These are phyloP conservation scores for Megaleporinus macrocephalus DNA, from an alignment of 2,113 vertebrate genomes.

Conservation along the genomic window DNA sequence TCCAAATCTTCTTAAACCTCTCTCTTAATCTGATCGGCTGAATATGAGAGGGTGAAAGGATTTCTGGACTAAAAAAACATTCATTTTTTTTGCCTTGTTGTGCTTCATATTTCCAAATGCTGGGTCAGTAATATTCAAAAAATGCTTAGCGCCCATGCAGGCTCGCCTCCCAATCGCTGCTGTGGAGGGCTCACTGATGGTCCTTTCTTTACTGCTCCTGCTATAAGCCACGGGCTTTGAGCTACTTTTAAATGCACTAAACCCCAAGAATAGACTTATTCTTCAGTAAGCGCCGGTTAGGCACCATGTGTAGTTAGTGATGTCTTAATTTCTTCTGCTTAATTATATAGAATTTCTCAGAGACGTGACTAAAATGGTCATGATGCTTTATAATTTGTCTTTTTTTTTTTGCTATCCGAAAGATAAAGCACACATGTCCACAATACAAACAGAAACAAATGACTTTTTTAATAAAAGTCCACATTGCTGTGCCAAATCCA, in stretches of 20 bases:
- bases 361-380: slow-evolving; percentile 10
- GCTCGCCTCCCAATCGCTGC: slow-evolving; percentile 23
- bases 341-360: slow-evolving; percentile 41
- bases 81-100: slow-evolving; percentile 90
- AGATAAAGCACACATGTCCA: background rate
- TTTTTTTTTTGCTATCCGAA: background rate
- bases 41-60: slow-evolving; percentile 99
- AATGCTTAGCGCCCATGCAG: slow-evolving; percentile 78
- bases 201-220: slow-evolving; percentile 41
- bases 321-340: slow-evolving; percentile 13
- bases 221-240: slow-evolving; percentile 40
- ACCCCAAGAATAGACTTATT: slow-evolving; percentile 36
- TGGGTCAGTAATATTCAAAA: slow-evolving; percentile 99
- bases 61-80: slow-evolving; percentile 95
- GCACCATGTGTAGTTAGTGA: slow-evolving; percentile 22
- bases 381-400: background rate
- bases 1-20: slow-evolving; percentile 99
- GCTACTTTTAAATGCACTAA: slow-evolving; percentile 42
- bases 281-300: slow-evolving; percentile 22
- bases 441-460: background rate
- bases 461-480: background rate
- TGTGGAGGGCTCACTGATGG: slow-evolving; percentile 35
- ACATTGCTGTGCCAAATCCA: slow-evolving; percentile 7
- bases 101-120: slow-evolving; percentile 95
- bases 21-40: slow-evolving; percentile 99